phyloP scores from a whole-genome alignment of 2,113 vertebrate genomes.

The Tupaia tana region DNA sequence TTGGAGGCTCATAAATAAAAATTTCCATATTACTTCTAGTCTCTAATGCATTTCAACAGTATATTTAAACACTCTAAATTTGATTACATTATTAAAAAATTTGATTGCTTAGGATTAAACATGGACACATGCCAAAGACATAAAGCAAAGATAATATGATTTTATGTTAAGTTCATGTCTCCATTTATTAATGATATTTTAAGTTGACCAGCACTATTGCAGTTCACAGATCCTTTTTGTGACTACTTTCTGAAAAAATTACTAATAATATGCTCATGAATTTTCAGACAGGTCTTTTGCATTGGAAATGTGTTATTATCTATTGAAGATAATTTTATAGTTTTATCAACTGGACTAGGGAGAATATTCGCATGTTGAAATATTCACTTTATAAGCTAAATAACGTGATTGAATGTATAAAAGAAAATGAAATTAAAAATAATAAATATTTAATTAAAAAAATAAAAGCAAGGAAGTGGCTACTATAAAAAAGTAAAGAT shows the following conservation, averaged over 20 bases:
- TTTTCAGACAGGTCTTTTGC: not conserved
- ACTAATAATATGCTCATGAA: not conserved
- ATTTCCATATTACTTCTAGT: not conserved
- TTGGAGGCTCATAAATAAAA: not conserved
- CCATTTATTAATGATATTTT: constrained; percentile 27
- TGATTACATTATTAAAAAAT: not conserved
- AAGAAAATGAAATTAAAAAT: too few species aligned
- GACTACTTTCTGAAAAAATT: not conserved
- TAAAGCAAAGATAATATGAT: not conserved
- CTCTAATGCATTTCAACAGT: not conserved
- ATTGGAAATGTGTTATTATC: not conserved
- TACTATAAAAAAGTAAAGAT: too few species aligned
- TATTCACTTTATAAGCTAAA: too few species aligned
- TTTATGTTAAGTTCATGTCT: not conserved
- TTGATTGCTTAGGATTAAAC: not conserved
- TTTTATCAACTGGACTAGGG: too few species aligned
- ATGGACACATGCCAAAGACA: not conserved
- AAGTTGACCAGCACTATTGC: not conserved
- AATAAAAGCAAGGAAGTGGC: too few species aligned
- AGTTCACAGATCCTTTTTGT: not conserved
- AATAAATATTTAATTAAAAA: too few species aligned
- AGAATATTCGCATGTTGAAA: too few species aligned
- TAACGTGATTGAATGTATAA: too few species aligned
- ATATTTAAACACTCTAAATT: constrained; percentile 1
- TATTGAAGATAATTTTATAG: not conserved